A percentile compares a stretch with the other conserved stretches of the same genome.
These are phyloP conservation scores for Meloidogyne exigua DNA, from an alignment of 1,140 invertebrate species.

Conservation along the genomic window DNA sequence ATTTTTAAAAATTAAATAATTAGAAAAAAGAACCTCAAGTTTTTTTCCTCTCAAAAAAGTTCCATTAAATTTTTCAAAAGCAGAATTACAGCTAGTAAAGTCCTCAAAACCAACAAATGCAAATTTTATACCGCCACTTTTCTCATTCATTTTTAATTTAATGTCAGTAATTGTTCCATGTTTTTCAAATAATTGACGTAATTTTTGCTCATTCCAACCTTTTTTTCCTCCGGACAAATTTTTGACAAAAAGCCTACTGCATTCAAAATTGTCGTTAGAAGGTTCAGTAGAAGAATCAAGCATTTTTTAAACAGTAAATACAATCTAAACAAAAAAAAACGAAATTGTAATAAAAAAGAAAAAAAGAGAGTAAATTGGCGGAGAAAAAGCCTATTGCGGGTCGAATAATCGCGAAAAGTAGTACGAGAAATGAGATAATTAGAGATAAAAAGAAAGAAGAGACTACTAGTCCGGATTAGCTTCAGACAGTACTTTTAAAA, in stretches of 20 bases:
- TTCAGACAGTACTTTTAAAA: too few species aligned
- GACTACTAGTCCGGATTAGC: too few species aligned
- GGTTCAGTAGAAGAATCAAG: neutral
- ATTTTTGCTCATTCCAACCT: constrained; percentile 76
- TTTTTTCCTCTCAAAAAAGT: constrained; percentile 79
- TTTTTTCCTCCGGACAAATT: constrained; percentile 73
- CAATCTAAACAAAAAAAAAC: too few species aligned
- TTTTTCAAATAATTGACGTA: constrained; percentile 75
- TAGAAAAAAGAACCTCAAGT: constrained; percentile 68
- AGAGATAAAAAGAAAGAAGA: too few species aligned
- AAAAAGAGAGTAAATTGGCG: too few species aligned
- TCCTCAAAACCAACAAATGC: constrained; percentile 68
- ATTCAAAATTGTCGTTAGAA: neutral
- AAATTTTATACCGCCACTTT: constrained; percentile 60
- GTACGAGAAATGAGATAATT: too few species aligned
- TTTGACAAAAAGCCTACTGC: constrained; percentile 70
- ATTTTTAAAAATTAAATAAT: neutral
- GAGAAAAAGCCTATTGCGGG: neutral
- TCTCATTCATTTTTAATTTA: constrained; percentile 83
- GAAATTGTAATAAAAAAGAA: neutral
- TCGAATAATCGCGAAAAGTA: too few species aligned
- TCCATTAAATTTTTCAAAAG: constrained; percentile 78
- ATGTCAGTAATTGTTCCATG: constrained; percentile 85
- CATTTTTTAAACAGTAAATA: neutral
- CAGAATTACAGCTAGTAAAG: constrained; percentile 80